Evolutionary conservation across 1,140 invertebrate species (phyloP), one percentile per base, ranked within the genome.

Genomic region (Drosophila orosa): DNA sequence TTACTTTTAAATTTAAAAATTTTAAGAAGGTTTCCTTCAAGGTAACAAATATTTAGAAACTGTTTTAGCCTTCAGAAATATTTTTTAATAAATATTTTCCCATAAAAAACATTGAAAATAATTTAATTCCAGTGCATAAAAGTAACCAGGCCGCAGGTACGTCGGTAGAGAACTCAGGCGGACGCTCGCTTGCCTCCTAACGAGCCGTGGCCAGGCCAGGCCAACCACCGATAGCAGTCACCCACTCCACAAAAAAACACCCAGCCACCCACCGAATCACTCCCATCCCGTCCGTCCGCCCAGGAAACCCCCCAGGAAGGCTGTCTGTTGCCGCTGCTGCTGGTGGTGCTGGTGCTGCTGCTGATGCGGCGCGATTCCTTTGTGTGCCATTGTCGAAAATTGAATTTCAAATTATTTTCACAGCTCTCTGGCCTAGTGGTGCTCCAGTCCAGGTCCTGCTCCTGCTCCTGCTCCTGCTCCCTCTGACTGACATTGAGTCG

Each of bases 321-420:
- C 63, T 56, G 65, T 62, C 66, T 71, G 65, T 48, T 55, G 48
- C 40, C 52, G 66, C 58, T 74, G 25, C 59, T 33, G 67, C 59
- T 54, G 60, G 47, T 68, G 66, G 56, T 48, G 63, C 57, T 58
- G 60, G 47, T 68, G 66, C 59, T 48, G 63, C 57, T 58, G 61
- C 58, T 69, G 72, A 74, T 71, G 48, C 54, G 45, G 61, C 58
- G 84, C 76, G 84, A 89, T 89, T 89, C 84, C 84, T 89, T 89
- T 89, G 84, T 89, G 84, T 89, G 84, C 84, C 84, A 89, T 89
- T 89, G 84, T 89, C 84, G 84, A 89, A 89, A 89, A 89, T 89
- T 89, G 84, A 89, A 89, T 89, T 89, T 89, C 84, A 89, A 89
- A 89, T 89, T 89, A 89, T 89, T 89, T 87, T 89, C 84, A 89